Evolutionary conservation across 2,888 invertebrate species (phyloP), one percentile per base, ranked within the genome.

Genomic region (Chironomus riparius): DNA sequence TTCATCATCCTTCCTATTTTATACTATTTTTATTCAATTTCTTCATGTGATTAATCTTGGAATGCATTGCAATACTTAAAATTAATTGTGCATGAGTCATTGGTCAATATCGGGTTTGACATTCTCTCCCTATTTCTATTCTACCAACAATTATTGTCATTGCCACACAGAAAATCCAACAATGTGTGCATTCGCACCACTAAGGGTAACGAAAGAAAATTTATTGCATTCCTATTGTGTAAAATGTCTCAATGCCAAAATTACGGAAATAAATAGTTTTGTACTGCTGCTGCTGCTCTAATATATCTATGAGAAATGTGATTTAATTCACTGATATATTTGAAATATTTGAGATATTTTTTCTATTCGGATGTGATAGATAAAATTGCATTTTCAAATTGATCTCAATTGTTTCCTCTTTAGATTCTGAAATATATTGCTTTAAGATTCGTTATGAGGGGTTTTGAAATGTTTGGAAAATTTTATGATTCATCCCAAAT

Each of bases 61-160:
- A 21, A 70, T 70, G 28, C 38, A 47, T 70, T 48, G n/a, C 28
- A 70, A 38, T 47, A 15, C 56, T 71, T 56, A 56, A 71, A 71
- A 71, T 71, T 71, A 71, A 71, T 71, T 71, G 71, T 47, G 38
- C 71, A 22, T 71, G 71, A 71, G 56, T 71, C 71, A 71, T 71
- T 71, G 71, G 56, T 71, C 71, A 71, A 71, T 71, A 28, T 56
- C n/a, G 56, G 56, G 56, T 56, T 56, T 56, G 56, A 56, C 56
- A 56, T 56, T 56, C n/a, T 56, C 15, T 15, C 56, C 5, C 18
- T 56, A 6, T 56, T 12, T 12, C 18, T 56, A 56, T 56, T 56
- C 5, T 56, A 56, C 56, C 15, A 18, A n/a, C n/a, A 56, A 56
- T 18, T 56, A 56, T 18, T 18, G n/a, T 18, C 15, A 56, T 15